phyloP scores from a whole-genome alignment of 2,113 vertebrate genomes.

The human region GRCh38 chr6:142821501-142822000 shows the following conservation, averaged over 20 bases:
- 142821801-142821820: not conserved
- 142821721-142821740: not conserved
- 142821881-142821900: not conserved
- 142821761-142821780: not conserved
- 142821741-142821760: not conserved
- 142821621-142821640: conserved; percentile 6
- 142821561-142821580: not conserved
- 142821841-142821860: not conserved
- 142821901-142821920: not conserved
- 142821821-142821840: not conserved
- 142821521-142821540: not conserved
- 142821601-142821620: not conserved
- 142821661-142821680: not conserved
- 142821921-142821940: not conserved
- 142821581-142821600: not conserved
- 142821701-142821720: not conserved
- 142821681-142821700: not conserved
- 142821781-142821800: not conserved
- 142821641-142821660: not conserved
- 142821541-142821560: not conserved
- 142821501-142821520: not conserved
- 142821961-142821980: not conserved
- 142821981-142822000: not conserved
- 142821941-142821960: not conserved
- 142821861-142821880: not conserved